Base-by-base conservation (phyloP, 2,113 vertebrate species). In the Semicossyphus pulcher region DNA sequence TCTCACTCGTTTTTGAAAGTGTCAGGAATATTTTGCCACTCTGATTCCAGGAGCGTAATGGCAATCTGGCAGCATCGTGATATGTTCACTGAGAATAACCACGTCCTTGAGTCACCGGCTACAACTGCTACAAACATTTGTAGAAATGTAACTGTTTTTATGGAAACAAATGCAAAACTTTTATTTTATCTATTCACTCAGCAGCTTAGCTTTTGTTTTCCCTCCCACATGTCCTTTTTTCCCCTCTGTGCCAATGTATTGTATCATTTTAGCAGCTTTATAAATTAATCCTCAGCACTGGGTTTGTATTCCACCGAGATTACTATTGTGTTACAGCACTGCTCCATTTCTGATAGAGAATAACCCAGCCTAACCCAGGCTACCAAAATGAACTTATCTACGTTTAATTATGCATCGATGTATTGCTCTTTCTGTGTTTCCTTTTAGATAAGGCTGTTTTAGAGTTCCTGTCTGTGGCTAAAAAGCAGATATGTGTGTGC, bases 1-100 rank as follows among this genome's bases (percentile, higher is more conserved):
- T 82, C 73, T 85, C 65, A 63, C 70, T 66, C 8, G 45, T 82
- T 89, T 90, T 72, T 78, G 65, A 85, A 81, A 76, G 86, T 85
- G 82, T 86, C 88, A 76, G 69, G 85, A 86, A 89, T 81, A 74
- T 85, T 84, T 89, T 86, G 39, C 84, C 58, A 81, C 79, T 75
- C 53, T 67, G 73, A 80, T 80, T 80, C 82, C 59, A 54, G 80
- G 72, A 76, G 47, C 5, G 29, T 82, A 78, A 83, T 85, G 69
- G 69, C 78, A 75, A 73, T 73, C 63, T 86, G 81, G 71, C 86
- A 85, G 63, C 60, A 48, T 44, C 41, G 37, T 86, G 83, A 85
- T 88, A 88, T 86, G 88, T 77, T 88, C 71, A 61, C 78, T 42
- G 36, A 60, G 41, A 79, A 53, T 47, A 74, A 49, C 56, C 26